Conservation (phyloP, 2,888 invertebrate species). For the Isoperla grammatica region DNA sequence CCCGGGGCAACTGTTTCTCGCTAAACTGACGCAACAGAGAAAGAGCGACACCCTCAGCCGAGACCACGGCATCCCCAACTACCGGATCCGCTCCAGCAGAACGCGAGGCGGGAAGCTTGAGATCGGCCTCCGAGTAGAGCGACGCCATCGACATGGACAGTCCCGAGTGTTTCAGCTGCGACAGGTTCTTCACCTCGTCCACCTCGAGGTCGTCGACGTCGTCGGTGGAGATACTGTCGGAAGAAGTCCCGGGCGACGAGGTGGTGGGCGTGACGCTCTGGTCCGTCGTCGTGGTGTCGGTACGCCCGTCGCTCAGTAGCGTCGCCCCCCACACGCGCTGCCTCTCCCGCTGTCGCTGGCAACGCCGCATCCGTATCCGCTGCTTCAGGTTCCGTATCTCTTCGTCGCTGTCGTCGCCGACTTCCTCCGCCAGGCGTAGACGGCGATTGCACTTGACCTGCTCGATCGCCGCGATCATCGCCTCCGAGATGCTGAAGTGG, state of each 20-base stretch:
- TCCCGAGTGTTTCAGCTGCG: slow-evolving; percentile 42
- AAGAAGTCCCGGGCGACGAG: slow-evolving; percentile 45
- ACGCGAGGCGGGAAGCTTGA: slow-evolving; percentile 39
- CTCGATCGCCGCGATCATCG: slow-evolving; percentile 76
- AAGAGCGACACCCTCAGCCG: slow-evolving; percentile 75
- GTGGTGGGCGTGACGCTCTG: slow-evolving; percentile 51
- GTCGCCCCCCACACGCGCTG: slow-evolving; percentile 36
- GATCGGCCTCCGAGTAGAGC: slow-evolving; percentile 54
- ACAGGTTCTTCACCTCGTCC: slow-evolving; percentile 46
- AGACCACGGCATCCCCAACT: slow-evolving; percentile 48
- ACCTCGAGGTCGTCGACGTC: slow-evolving; percentile 50
- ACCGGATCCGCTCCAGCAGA: slow-evolving; percentile 33
- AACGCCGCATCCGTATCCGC: slow-evolving; percentile 53
- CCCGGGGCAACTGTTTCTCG: slow-evolving; percentile 68
- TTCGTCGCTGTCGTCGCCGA: slow-evolving; percentile 45
- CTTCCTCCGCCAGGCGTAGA: slow-evolving; percentile 46
- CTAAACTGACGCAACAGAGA: slow-evolving; percentile 69
- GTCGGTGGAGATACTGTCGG: slow-evolving; percentile 48
- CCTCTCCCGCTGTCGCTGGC: slow-evolving; percentile 47
- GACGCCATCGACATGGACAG: slow-evolving; percentile 60
- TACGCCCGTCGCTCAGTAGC: slow-evolving; percentile 46
- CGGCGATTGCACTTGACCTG: slow-evolving; percentile 57
- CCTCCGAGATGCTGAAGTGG: slow-evolving; percentile 79
- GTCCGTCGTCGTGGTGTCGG: slow-evolving; percentile 50
- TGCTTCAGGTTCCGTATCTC: slow-evolving; percentile 60